Percentiles rank a stretch among this genome's conserved stretches.
These are phyloP conservation scores for Musca domestica DNA, from an alignment of 1,140 invertebrate genomes.

Conservation along the genomic window DNA sequence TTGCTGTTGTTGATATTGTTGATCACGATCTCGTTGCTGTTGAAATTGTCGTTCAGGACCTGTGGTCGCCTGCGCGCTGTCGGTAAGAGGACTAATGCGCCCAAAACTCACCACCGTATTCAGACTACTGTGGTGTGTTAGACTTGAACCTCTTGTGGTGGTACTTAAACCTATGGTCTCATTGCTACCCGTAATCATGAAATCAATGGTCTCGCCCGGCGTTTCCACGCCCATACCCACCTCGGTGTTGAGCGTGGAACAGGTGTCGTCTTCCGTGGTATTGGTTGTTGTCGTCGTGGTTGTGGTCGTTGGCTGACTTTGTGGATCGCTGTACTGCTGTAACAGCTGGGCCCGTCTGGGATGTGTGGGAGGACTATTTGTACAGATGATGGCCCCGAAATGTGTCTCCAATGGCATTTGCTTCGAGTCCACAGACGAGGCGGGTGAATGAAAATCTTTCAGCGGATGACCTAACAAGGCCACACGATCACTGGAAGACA, in stretches of 20 bases:
- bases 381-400: slow-evolving; percentile 40
- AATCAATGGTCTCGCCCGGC: slow-evolving; percentile 3
- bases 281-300: slow-evolving; percentile 38
- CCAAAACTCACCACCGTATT: slow-evolving; percentile 49
- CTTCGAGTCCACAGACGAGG: slow-evolving; percentile 8
- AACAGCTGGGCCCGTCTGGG: slow-evolving; percentile 39
- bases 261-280: slow-evolving; percentile 48
- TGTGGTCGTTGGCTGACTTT: slow-evolving; percentile 45
- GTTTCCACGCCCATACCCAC: slow-evolving; percentile 21
- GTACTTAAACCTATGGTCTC: slow-evolving; percentile 6
- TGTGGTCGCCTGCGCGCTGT: slow-evolving; percentile 31
- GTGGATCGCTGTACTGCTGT: slow-evolving; percentile 51
- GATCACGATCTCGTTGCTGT: slow-evolving; percentile 12
- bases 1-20: slow-evolving; percentile 38
- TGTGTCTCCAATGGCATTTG: slow-evolving; percentile 41
- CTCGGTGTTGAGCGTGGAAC: slow-evolving; percentile 48
- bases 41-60: background rate
- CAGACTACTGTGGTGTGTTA: slow-evolving; percentile 47
- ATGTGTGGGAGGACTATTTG: slow-evolving; percentile 35
- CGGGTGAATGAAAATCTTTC: slow-evolving; percentile 29
- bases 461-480: slow-evolving; percentile 29
- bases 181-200: background rate
- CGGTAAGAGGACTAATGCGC: slow-evolving; percentile 36
- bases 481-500: slow-evolving; percentile 35
- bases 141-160: slow-evolving; percentile 37